Conservation (phyloP, 2,888 invertebrate species). For the Sarcophaga rosellei region DNA sequence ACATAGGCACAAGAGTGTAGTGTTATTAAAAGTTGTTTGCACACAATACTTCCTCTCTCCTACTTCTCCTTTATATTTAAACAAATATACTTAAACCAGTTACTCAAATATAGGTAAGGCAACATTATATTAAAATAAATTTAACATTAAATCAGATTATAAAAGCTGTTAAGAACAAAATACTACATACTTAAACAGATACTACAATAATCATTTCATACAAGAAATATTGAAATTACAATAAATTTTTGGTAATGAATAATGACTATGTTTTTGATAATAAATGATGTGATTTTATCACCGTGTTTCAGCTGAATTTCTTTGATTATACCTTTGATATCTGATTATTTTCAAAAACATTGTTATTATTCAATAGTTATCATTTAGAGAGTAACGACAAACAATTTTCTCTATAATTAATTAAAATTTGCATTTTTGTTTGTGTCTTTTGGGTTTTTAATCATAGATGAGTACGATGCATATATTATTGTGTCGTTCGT, state of each 20-base stretch:
- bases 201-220: constrained; percentile 68
- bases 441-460: constrained; percentile 65
- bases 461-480: constrained; percentile 98
- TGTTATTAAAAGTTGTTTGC: constrained; percentile 55
- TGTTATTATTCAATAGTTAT: constrained; percentile 22
- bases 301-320: constrained; percentile 85
- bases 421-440: no score
- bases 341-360: constrained; percentile 76
- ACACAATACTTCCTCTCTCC: constrained; percentile 56
- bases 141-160: constrained; percentile 69
- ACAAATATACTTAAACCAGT: constrained; percentile 43
- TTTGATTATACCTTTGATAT: constrained; percentile 77
- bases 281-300: constrained; percentile 79
- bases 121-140: constrained; percentile 72
- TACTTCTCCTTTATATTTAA: constrained; percentile 59
- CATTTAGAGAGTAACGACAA: background rate
- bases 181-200: constrained; percentile 72
- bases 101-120: constrained; percentile 79
- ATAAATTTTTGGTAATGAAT: background rate
- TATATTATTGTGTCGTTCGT: constrained; percentile 99
- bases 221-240: constrained; percentile 4
- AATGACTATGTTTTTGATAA: constrained; percentile 72
- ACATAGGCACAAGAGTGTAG: constrained; percentile 60
- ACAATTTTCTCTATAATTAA: background rate
- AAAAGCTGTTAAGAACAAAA: constrained; percentile 72